A percentile compares a stretch with the other conserved stretches of the same genome.
Conservation (phyloP, 92 coral and sea anemone genomes). For the Siderastrea siderea region DNA sequence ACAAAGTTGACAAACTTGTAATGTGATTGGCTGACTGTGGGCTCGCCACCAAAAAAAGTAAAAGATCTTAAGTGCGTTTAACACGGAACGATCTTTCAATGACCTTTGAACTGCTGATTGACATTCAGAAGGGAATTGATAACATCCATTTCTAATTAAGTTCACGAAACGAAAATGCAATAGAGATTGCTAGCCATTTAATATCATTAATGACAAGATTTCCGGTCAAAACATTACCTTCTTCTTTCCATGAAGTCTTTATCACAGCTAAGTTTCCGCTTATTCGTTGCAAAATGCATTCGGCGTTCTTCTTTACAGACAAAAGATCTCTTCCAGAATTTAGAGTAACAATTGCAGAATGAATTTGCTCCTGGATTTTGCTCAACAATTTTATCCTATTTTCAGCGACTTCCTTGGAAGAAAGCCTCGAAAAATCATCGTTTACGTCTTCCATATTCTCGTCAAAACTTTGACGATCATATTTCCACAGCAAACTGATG, state of each 20-base stretch:
- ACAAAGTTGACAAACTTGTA: no score
- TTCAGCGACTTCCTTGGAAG: conserved; percentile 33
- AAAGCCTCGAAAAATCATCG: conserved; percentile 20
- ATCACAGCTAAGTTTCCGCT: conserved; percentile 37
- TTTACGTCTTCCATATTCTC: conserved; percentile 17
- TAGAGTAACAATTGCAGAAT: conserved; percentile 20
- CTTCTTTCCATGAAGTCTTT: conserved; percentile 43
- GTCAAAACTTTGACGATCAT: not conserved
- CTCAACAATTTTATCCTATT: conserved; percentile 44
- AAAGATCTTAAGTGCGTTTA: no score
- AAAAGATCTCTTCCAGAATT: conserved; percentile 15
- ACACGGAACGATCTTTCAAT: no score
- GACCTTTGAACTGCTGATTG: no score
- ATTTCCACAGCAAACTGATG: not conserved
- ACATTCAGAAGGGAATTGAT: no score
- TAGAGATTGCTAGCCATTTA: no score
- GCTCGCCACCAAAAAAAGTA: no score
- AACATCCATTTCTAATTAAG: no score
- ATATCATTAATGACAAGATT: no score
- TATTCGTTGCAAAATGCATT: conserved; percentile 17
- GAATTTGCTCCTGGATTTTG: conserved; percentile 34
- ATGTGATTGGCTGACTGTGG: no score
- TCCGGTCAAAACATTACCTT: conserved; percentile 14
- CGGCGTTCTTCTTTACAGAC: conserved; percentile 7
- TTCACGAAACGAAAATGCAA: no score